These are phyloP conservation scores for Bucco capensis DNA, from an alignment of 2,113 vertebrate species.

Conservation along the genomic window DNA sequence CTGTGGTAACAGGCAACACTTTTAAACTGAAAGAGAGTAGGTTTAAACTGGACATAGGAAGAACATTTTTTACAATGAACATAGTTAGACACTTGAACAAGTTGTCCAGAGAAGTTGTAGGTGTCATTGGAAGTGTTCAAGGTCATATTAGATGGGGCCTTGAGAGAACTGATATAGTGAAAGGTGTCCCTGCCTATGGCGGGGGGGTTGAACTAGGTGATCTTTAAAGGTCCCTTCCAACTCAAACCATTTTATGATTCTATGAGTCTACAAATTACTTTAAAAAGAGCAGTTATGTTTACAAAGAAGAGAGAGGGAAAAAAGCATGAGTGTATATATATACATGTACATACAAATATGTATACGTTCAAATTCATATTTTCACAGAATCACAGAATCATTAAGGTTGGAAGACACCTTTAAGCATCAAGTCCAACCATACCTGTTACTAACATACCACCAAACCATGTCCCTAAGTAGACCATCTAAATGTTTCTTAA, in stretches of 20 bases:
- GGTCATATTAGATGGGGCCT: not conserved
- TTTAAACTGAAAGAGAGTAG: not conserved
- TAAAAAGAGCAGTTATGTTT: not conserved
- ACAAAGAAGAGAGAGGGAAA: not conserved
- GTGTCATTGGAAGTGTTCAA: not conserved
- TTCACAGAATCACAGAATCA: too few species aligned
- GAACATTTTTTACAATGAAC: not conserved
- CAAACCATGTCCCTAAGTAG: too few species aligned
- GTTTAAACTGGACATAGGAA: not conserved
- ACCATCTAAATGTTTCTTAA: too few species aligned
- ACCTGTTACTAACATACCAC: too few species aligned
- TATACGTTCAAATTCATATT: not conserved
- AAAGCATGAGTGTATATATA: not conserved
- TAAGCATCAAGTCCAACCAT: too few species aligned
- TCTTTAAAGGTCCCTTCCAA: not conserved
- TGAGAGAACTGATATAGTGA: not conserved
- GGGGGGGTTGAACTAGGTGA: accelerated
- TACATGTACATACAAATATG: not conserved
- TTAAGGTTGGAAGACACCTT: too few species aligned
- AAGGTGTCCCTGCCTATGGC: not conserved
- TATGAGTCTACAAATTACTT: not conserved
- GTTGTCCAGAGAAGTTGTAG: not conserved
- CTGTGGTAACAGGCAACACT: not conserved
- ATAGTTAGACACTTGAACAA: not conserved
- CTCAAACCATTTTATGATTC: not conserved